phyloP scores from a whole-genome alignment of 2,797 vertebrate genomes.

The Ceyx erithaca region DNA sequence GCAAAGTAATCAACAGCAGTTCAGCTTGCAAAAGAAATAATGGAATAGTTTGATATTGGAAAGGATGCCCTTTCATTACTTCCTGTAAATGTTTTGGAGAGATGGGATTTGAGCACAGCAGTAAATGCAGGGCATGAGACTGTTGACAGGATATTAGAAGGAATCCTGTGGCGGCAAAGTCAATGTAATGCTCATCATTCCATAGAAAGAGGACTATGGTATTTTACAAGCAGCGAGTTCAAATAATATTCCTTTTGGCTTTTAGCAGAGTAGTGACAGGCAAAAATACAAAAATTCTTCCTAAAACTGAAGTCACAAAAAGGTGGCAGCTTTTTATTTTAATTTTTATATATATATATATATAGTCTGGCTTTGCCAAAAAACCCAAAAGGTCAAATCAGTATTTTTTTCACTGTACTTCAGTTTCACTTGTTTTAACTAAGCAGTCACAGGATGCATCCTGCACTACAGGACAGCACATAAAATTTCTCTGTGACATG shows the following conservation, averaged over 20 bases:
- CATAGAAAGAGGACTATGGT: neutral
- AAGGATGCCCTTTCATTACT: neutral
- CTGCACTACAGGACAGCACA: neutral
- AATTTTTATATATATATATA: no score
- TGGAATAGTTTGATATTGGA: neutral
- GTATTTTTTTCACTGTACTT: neutral
- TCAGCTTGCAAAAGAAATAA: neutral
- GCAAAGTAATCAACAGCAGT: neutral
- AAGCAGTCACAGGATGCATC: neutral
- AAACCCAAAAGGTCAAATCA: neutral
- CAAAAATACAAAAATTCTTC: constrained; percentile 1
- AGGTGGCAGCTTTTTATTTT: neutral
- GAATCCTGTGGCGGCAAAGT: constrained; percentile 27
- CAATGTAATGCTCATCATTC: constrained; percentile 23
- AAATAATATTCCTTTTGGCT: constrained; percentile 52
- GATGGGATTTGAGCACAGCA: constrained; percentile 39
- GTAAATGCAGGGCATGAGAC: neutral
- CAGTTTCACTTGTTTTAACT: neutral
- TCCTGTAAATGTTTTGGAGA: neutral
- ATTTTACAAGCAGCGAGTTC: neutral
- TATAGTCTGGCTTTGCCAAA: neutral
- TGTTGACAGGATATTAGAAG: constrained; percentile 30
- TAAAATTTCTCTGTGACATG: neutral
- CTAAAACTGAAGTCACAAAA: neutral
- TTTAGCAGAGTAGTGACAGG: neutral